phyloP scores from a whole-genome alignment of 30 jellyfish, hydroid and myxozoan species.

The Catostylus mosaicus region DNA sequence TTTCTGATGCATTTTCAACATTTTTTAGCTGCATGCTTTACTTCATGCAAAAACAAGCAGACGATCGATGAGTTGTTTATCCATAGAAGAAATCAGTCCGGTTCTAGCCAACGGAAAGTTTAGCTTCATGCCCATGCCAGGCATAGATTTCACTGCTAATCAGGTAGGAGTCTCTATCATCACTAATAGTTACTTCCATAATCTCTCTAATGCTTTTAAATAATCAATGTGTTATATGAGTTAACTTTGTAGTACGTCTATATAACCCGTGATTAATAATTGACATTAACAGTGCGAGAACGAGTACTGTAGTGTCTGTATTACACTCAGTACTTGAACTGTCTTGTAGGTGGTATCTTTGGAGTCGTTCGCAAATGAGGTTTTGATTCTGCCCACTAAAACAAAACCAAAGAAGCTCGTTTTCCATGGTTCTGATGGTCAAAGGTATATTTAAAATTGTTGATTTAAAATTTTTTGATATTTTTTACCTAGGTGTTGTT shows the following conservation, averaged over 20 bases:
- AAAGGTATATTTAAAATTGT: slow-evolving; percentile 72
- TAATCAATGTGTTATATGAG: no score
- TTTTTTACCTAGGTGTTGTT: no score
- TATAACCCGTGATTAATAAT: no score
- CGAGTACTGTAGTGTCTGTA: no score
- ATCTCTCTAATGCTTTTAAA: no score
- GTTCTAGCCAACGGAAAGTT: slow-evolving; percentile 77
- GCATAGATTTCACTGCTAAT: slow-evolving; percentile 78
- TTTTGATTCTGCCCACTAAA: slow-evolving; percentile 92
- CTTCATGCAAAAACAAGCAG: slow-evolving; percentile 85
- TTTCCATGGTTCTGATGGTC: slow-evolving; percentile 94
- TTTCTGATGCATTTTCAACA: no score
- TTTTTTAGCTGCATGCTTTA: slow-evolving; percentile 70
- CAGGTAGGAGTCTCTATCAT: slow-evolving; percentile 51
- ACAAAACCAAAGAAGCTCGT: slow-evolving; percentile 98
- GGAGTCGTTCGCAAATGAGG: slow-evolving; percentile 80
- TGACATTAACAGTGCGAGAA: no score
- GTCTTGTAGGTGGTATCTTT: slow-evolving; percentile 65
- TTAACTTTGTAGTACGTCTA: no score
- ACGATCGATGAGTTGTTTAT: slow-evolving; percentile 74
- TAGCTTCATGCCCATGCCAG: slow-evolving; percentile 92
- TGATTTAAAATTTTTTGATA: no score
- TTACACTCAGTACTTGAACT: no score
- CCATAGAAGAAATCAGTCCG: slow-evolving; percentile 96
- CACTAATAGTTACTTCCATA: no score